Evolutionary conservation across 2,113 vertebrate genomes (phyloP).

Genomic region (Pangasianodon hypophthalmus): DNA sequence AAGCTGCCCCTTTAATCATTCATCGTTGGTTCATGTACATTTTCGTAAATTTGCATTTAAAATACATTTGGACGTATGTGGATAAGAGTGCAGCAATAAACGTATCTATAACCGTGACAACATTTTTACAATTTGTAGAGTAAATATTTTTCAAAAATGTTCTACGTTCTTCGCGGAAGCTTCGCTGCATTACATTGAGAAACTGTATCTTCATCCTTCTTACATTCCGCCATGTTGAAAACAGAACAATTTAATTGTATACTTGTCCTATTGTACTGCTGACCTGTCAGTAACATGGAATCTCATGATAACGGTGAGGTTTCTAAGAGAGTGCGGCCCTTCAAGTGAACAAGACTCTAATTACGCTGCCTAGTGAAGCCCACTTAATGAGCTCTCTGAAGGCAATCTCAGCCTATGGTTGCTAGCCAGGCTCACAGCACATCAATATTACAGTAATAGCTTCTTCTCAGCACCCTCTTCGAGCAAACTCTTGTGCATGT

Average conservation of each 20-base stretch:
- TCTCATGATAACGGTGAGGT: slow-evolving; percentile 20
- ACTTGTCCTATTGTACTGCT: background rate
- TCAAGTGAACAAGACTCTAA: slow-evolving; percentile 39
- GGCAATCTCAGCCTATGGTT: slow-evolving; percentile 16
- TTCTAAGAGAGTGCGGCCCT: slow-evolving; percentile 23
- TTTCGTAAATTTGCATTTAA: background rate
- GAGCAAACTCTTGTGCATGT: slow-evolving; percentile 6
- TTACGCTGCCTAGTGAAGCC: slow-evolving; percentile 41
- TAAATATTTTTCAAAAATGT: background rate
- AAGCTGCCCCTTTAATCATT: background rate
- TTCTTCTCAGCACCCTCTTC: slow-evolving; percentile 27
- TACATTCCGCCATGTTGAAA: background rate
- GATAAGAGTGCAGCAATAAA: no score
- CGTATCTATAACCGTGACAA: background rate
- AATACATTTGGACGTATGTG: background rate
- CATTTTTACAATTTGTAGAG: background rate
- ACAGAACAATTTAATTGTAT: slow-evolving; percentile 21
- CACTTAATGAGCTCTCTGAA: slow-evolving; percentile 47
- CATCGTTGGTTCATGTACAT: background rate
- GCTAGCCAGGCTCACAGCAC: slow-evolving; percentile 23
- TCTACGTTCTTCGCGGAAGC: background rate
- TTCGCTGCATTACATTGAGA: background rate
- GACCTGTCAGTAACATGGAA: slow-evolving; percentile 29
- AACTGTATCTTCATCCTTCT: background rate
- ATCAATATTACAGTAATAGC: slow-evolving; percentile 35